phyloP scores from a whole-genome alignment of 2,797 vertebrate species.

The Oreonectes daqikongensis region DNA sequence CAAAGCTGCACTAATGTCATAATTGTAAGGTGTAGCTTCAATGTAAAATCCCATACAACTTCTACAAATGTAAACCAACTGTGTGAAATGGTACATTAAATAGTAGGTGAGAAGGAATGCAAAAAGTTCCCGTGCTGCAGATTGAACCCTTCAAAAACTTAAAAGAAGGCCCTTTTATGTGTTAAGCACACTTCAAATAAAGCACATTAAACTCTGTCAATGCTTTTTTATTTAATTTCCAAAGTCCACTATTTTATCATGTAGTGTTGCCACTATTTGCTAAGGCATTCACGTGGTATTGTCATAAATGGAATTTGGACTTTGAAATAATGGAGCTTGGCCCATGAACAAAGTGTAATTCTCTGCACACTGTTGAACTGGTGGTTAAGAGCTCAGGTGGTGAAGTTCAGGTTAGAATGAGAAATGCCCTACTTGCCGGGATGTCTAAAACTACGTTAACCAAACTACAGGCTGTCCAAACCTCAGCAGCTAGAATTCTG shows the following conservation, averaged over 20 bases:
- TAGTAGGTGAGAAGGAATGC: neutral
- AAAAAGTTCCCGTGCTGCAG: neutral
- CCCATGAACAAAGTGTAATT: neutral
- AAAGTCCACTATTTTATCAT: slow-evolving; percentile 7
- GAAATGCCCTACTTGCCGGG: no score
- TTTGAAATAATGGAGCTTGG: neutral
- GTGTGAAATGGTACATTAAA: neutral
- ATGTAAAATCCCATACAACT: neutral
- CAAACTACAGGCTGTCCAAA: no score
- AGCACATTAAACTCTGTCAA: neutral
- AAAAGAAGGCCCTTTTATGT: neutral
- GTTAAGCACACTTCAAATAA: neutral
- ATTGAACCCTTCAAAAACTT: no score
- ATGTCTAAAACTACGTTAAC: no score
- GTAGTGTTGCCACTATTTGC: neutral
- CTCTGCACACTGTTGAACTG: no score
- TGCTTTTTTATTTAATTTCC: neutral
- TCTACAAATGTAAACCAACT: neutral
- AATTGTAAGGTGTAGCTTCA: neutral
- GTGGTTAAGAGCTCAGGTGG: no score
- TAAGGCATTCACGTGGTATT: neutral
- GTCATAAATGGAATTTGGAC: neutral
- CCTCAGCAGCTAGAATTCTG: no score
- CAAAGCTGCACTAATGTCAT: neutral
- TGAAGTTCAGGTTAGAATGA: neutral